Conservation (phyloP, 2,113 vertebrate species). For the Macroglossus sobrinus region DNA sequence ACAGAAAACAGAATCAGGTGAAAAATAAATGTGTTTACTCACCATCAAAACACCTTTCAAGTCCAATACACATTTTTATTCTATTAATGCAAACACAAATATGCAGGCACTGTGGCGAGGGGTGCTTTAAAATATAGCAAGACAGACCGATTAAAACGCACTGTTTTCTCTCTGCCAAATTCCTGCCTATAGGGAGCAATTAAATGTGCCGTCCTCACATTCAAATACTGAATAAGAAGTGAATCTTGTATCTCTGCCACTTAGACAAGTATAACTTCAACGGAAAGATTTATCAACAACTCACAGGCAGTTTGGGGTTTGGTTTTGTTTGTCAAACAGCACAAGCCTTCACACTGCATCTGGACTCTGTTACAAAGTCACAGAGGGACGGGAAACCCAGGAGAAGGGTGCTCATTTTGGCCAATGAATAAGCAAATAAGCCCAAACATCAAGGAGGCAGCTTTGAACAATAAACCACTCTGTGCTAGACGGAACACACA, state of each 20-base stretch:
- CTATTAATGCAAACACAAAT: conserved; percentile 54
- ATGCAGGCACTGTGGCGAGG: conserved; percentile 44
- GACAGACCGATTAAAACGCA: conserved; percentile 66
- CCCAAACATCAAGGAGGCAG: conserved; percentile 42
- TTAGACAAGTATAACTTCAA: conserved; percentile 61
- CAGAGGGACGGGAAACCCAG: not conserved
- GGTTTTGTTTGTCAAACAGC: conserved; percentile 63
- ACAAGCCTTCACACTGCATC: conserved; percentile 14
- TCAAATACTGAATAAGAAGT: conserved; percentile 66
- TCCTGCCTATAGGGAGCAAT: conserved; percentile 55
- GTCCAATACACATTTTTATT: conserved; percentile 55
- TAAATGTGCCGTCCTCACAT: conserved; percentile 5
- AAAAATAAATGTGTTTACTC: conserved; percentile 77
- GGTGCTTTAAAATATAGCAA: conserved; percentile 66
- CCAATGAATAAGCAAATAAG: conserved; percentile 56
- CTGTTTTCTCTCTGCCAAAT: conserved; percentile 48
- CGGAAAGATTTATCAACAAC: conserved; percentile 70
- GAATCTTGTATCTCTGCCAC: conserved; percentile 62
- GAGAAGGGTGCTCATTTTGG: conserved; percentile 48
- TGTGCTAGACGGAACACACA: conserved; percentile 33
- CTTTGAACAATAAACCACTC: conserved; percentile 63
- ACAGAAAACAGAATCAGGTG: conserved; percentile 67
- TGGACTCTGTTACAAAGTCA: conserved; percentile 66
- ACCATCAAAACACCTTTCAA: conserved; percentile 69
- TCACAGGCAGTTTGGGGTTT: conserved; percentile 48